Base-by-base conservation (phyloP, 2,888 invertebrate species). In the Oligia fasciuncula region DNA sequence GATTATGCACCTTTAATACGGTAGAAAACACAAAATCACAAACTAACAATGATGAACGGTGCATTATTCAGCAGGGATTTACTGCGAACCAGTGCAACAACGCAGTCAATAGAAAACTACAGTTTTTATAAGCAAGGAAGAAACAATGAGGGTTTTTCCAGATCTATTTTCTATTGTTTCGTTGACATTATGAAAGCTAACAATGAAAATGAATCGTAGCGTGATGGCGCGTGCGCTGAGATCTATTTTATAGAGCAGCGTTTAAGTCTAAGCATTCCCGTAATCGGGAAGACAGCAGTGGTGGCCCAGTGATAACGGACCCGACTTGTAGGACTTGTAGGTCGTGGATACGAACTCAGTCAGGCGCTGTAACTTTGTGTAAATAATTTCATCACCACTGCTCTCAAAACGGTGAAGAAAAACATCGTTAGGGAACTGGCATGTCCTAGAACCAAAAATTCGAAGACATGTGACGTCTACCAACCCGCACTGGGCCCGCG, bases 61-160 rank as follows among this genome's bases (percentile, higher is more conserved):
- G 80, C 74, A 86, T 86, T 80, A 84, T 87, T 87, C 80, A 84
- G 23, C 46, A 35, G 72, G 57, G 77, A 70, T 69, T 79, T 76
- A 77, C 46, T 76, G 35, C 67, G 57, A 80, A 80, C 49, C 63
- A 17, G 43, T 68, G 78, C 65, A 54, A 78, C 78, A 29, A 40
- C 13, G 57, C 83, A 73, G 70, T 76, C 77, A 80, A 62, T 78
- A 73, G 62, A 78, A 86, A 66, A 60, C 4, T 23, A 65, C 40
- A 51, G 63, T 54, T 77, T 76, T 75, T 77, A 57, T 62, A 46
- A 71, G 40, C 51, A 17, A 29, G 0, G 5, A 17, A 29, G n/a
- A 40, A 54, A 73, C 66, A 73, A 76, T 85, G 71, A 60, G 13
- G 51, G 29, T 46, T 60, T 57, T 68, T 85, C 8, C 40, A 69